Base-by-base conservation (phyloP, 2,888 invertebrate genomes). In the Meandrusa payeni region DNA sequence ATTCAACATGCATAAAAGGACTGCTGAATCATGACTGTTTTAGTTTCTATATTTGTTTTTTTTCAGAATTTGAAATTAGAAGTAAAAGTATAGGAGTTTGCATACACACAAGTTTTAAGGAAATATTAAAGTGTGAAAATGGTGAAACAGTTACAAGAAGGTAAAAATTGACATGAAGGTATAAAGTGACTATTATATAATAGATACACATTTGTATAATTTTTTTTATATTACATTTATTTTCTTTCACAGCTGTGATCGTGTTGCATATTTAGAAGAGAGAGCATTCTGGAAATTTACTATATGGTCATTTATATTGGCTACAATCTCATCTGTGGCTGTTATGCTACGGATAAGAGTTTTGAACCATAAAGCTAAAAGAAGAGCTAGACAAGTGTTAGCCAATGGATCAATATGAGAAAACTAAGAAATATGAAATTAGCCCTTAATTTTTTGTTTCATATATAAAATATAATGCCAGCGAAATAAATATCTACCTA, bases 241-340 rank as follows among this genome's bases (percentile, higher is more conserved):
- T 24, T 19, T 27, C 12, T 1, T 29, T 89, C 91, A 50, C 81
- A 94, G 97, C 72, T 97, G 97, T 85, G 95, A 95, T 63, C 90
- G 92, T 67, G 94, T 95, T 7, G 94, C 94, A 1, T 94, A 94
- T 87, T 88, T 95, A 36, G 96, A 97, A 65, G 95, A 96, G 69
- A 90, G 92, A 48, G 91, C 93, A 42, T 97, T 95, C 74, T 95
- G 95, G 93, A 91, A 93, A 56, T 95, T 96, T 65, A 93, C 95
- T 64, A 90, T 91, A 36, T 89, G 92, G 63, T 91, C 93, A 76
- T 91, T 94, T 62, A 75, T 91, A 1, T 63, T 92, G 19, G 92
- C 93, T 1, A 64, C 93, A 0, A 68, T 91, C 10, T 93, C 95
- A 5, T 91, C 91, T 33, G 61, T 90, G 24, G 88, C 91, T 45